Evolutionary conservation across 2,888 invertebrate species (phyloP), one percentile per base, ranked within the genome.

Genomic region (Nebria salina): DNA sequence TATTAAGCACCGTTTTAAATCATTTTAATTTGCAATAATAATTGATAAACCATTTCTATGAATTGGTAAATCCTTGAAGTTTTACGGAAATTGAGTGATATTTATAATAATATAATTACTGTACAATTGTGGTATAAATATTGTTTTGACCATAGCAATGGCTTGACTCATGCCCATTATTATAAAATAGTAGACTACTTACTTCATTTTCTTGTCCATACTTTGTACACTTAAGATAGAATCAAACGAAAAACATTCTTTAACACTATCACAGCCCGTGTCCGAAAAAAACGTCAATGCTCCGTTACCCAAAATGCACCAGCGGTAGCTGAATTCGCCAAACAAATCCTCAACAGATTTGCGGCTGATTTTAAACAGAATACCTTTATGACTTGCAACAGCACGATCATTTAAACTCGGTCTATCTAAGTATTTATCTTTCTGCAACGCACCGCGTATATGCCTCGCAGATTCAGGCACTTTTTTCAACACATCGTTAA

Each of bases 251-350:
- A 95, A 93, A 26, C 92, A 90, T 88, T 96, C 95, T 86, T 94
- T 95, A 26, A 93, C 86, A 65, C 92, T 89, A 65, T 92, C 91
- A 88, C 93, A 93, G 77, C 92, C 92, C 84, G 93, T 93, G 86
- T 96, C 96, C 5, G 93, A 89, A 85, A 93, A 95, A 86, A 95
- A 95, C 83, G 93, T 91, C 42, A 96, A 89, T 86, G 93, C 93
- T 72, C 94, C 92, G 83, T 95, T 94, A 4, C 93, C 92, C 34
- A 96, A 87, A 66, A 94, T 91, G 86, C 94, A 94, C 88, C 93
- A 93, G 68, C 94, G 91, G n/a, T 91, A 91, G 83, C 94, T 94
- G 86, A 94, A 92, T 86, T 96, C 95, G 83, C 95, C 95, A 76
- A 95, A 92, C 80, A 94, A 89, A 83, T 94, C 94, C 84, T 94